phyloP scores from a whole-genome alignment of 2,797 vertebrate species.

The Fistularia tabacaria region DNA sequence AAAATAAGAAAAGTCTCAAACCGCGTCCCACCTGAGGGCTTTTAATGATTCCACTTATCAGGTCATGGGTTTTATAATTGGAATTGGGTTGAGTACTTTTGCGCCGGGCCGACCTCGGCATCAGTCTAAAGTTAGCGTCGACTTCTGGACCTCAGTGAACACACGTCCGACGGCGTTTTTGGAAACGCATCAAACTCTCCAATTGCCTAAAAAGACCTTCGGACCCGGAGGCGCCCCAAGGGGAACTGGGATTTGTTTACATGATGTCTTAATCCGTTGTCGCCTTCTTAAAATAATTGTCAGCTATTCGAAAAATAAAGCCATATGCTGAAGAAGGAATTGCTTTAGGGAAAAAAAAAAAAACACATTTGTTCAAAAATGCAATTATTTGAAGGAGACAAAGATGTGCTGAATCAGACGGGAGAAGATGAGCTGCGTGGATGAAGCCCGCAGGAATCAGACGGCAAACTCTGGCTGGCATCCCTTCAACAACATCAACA shows the following conservation, averaged over 20 bases:
- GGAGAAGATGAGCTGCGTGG: too few species aligned
- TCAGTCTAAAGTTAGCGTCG: constrained; percentile 63
- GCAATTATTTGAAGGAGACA: too few species aligned
- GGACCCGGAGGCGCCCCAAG: constrained; percentile 13
- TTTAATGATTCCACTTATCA: constrained; percentile 75
- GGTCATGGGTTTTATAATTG: constrained; percentile 73
- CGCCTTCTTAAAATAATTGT: too few species aligned
- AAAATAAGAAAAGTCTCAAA: constrained; percentile 58
- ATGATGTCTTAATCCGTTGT: too few species aligned
- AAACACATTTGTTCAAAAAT: too few species aligned
- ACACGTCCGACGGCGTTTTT: constrained; percentile 25
- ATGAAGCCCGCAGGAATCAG: too few species aligned
- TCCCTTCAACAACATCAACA: too few species aligned
- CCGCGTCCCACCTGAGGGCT: constrained; percentile 64
- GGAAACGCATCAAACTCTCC: constrained; percentile 15
- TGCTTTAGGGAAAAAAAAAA: too few species aligned
- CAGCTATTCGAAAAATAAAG: too few species aligned
- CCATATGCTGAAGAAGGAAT: too few species aligned
- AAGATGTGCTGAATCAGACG: too few species aligned
- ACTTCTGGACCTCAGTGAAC: constrained; percentile 50
- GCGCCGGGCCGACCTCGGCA: constrained; percentile 44
- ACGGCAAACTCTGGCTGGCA: too few species aligned
- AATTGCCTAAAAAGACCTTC: constrained; percentile 27
- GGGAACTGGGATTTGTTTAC: constrained; percentile 1
- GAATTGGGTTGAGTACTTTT: constrained; percentile 48